Evolutionary conservation across 2,888 invertebrate species (phyloP).

Genomic region (Agrochola lota): DNA sequence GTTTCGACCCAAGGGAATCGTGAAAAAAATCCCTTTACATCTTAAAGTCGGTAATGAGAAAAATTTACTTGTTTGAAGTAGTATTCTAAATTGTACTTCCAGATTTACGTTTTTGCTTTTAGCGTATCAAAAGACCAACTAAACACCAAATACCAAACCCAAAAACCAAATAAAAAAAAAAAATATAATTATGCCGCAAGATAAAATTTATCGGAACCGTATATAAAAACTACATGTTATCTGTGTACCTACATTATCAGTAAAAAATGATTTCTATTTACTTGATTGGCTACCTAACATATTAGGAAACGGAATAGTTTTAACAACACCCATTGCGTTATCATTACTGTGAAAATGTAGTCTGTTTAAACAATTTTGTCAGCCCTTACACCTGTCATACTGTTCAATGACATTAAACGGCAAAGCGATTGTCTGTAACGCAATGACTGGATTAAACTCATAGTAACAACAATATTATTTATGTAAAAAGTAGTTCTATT

Average conservation of each 20-base stretch:
- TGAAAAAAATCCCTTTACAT: background rate
- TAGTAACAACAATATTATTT: background rate
- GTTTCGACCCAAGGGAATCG: constrained; percentile 12
- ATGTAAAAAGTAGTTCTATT: no score
- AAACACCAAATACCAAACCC: no score
- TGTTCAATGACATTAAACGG: background rate
- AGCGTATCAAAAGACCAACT: background rate
- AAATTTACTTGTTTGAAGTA: background rate
- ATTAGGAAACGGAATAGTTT: background rate
- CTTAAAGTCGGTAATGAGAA: background rate
- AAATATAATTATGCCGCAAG: no score
- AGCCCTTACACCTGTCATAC: background rate
- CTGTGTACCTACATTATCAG: no score
- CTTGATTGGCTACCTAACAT: no score
- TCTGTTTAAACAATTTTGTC: background rate
- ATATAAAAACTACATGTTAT: no score
- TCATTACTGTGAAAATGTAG: background rate
- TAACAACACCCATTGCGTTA: background rate
- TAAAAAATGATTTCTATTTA: background rate
- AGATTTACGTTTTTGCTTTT: background rate
- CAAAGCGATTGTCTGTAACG: background rate
- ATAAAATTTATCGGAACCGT: no score
- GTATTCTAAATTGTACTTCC: background rate
- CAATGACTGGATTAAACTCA: background rate
- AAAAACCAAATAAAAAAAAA: no score